Percentiles rank a stretch among this genome's conserved stretches.
phyloP scores from a whole-genome alignment of 2,888 invertebrate genomes.

The Chymomyza amoena region DNA sequence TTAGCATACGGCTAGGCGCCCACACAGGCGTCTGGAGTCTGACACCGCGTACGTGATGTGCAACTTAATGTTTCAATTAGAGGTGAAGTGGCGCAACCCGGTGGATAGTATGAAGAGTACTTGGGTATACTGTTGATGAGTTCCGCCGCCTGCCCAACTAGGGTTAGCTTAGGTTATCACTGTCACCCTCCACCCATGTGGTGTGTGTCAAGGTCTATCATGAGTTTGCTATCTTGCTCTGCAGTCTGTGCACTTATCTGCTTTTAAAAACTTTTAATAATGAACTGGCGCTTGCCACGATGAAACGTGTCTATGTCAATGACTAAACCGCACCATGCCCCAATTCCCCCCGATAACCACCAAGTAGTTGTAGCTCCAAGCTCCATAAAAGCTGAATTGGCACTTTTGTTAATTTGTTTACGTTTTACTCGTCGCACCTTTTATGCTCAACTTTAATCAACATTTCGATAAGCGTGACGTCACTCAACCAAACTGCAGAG shows the following conservation, averaged over 20 bases:
- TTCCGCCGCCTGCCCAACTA: not conserved
- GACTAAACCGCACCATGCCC: conserved; percentile 2
- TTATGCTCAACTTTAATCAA: conserved; percentile 7
- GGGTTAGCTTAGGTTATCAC: conserved; percentile 45
- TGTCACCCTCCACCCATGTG: conserved; percentile 33
- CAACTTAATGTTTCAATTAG: conserved; percentile 78
- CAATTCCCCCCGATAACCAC: not conserved
- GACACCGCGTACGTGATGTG: conserved; percentile 77
- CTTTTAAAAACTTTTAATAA: conserved; percentile 72
- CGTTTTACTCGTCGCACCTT: conserved; percentile 49
- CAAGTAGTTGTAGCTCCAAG: too few relatives aligned
- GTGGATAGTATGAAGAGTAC: not conserved
- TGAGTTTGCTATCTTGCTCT: conserved; percentile 68
- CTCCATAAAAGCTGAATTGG: conserved; percentile 38
- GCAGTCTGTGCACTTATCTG: conserved; percentile 71
- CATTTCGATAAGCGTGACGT: not conserved
- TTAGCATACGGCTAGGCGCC: conserved; percentile 60
- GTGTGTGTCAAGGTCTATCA: conserved; percentile 54
- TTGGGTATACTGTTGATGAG: conserved; percentile 3
- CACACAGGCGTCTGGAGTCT: conserved; percentile 70
- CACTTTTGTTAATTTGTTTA: conserved; percentile 74
- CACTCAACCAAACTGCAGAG: not conserved
- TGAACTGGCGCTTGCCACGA: conserved; percentile 66
- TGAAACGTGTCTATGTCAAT: conserved; percentile 55
- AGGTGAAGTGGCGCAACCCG: conserved; percentile 71